These are phyloP conservation scores for Mayetiola destructor DNA, from an alignment of 2,888 invertebrate genomes.

Conservation along the genomic window DNA sequence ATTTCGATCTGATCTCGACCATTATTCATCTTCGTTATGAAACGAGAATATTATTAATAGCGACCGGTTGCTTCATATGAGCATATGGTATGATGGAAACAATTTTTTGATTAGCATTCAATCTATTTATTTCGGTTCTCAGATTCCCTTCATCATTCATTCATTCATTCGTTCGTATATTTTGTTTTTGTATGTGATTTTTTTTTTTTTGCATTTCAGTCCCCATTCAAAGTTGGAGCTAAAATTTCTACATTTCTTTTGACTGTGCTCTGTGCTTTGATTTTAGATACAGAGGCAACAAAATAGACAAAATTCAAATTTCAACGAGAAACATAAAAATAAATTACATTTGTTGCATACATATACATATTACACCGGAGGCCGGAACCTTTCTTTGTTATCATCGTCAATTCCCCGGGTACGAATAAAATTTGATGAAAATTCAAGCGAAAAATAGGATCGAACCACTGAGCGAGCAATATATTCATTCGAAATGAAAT, in stretches of 20 bases:
- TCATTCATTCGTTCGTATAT: slow-evolving; percentile 1
- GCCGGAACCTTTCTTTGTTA: no score
- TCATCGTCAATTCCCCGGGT: neutral
- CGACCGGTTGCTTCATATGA: neutral
- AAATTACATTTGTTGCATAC: slow-evolving; percentile 1
- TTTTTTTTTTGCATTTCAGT: neutral
- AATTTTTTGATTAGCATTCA: slow-evolving; percentile 6
- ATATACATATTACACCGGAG: no score
- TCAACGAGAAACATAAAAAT: neutral
- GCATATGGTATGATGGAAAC: no score
- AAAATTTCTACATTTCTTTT: no score
- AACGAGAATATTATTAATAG: neutral
- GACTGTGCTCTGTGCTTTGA: neutral
- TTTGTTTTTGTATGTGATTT: neutral
- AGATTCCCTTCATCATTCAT: neutral
- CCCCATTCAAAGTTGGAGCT: neutral
- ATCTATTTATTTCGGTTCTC: neutral
- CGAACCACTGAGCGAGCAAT: no score
- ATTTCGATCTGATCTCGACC: neutral
- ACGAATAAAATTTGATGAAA: slow-evolving; percentile 6
- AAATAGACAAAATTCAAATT: neutral
- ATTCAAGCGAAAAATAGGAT: neutral
- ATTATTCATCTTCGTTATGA: neutral
- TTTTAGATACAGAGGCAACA: neutral
- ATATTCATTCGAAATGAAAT: neutral